Base-by-base conservation (phyloP, 2,113 vertebrate species). In the Leuciscus idus region DNA sequence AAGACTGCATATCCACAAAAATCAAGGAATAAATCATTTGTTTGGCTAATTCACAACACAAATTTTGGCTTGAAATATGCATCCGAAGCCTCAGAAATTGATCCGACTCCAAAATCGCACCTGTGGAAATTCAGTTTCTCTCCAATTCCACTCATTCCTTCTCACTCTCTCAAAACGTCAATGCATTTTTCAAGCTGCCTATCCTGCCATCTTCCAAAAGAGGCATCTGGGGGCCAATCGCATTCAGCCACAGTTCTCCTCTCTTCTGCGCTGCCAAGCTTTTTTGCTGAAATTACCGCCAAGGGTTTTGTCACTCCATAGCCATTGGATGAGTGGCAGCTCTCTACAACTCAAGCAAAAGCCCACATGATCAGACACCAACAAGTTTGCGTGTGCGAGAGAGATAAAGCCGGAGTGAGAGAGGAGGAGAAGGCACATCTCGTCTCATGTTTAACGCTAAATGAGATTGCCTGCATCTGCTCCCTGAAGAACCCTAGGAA, bases 401-500 rank as follows among this genome's bases (percentile, higher is more conserved):
- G 82, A 64, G 76, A 80, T 62, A 30, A 61, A 43, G 61, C 74
- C 39, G 70, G 55, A 74, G 72, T 36, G 55, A 75, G 59, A 83
- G 46, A 39, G 70, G 76, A 43, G 50, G 72, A 87, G 33, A 33
- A 33, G 83, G 87, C 80, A 52, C 52, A 62, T 86, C 83, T 83
- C 66, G 70, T 86, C 85, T 83, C 89, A 85, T 43, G 83, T 90
- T 93, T 87, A 72, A 80, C 55, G 66, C 13, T 50, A 89, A 89
- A 84, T 86, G 43, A 81, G 83, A 81, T 85, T 88, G 85, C 81
- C 76, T 90, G 73, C 87, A 84, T 89, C 85, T 66, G 78, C 85
- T 90, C 91, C 90, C 73, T 33, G 26, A 75, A 88, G 83, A 85
- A 86, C 39, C 84, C 64, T 46, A 62, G 86, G 89, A 91, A 92